Percentiles rank a stretch among this genome's conserved stretches.
Conservation (phyloP, 2,888 invertebrate genomes). For the Aphidius colemani region DNA sequence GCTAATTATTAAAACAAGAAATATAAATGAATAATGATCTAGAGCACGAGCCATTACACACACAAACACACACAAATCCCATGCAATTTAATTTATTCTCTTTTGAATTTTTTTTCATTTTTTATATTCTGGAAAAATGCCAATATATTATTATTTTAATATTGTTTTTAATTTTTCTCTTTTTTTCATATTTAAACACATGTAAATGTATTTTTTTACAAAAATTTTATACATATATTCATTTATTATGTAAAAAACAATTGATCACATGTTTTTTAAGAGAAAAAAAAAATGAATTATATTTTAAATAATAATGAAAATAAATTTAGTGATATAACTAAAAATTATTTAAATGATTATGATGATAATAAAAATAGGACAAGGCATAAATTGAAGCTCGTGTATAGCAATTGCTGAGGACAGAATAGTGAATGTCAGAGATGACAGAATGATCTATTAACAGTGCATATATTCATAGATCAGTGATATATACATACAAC, state of each 20-base stretch:
- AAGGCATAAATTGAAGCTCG: too few relatives aligned
- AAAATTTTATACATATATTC: too few relatives aligned
- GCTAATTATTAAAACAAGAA: conserved; percentile 50
- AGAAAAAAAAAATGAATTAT: too few relatives aligned
- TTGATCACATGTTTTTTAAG: too few relatives aligned
- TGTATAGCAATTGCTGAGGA: conserved; percentile 7
- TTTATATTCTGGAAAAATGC: conserved; percentile 8
- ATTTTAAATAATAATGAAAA: too few relatives aligned
- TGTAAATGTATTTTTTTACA: too few relatives aligned
- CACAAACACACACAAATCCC: conserved; percentile 28
- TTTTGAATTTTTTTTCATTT: too few relatives aligned
- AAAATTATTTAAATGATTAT: too few relatives aligned
- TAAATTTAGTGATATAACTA: too few relatives aligned
- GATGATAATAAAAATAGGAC: too few relatives aligned
- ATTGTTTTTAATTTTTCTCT: background rate
- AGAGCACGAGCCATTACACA: conserved; percentile 30
- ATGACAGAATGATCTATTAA: conserved; percentile 27
- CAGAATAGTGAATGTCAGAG: background rate
- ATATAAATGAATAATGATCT: conserved; percentile 22
- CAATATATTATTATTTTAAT: conserved; percentile 2
- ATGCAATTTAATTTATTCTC: conserved; percentile 9
- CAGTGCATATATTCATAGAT: conserved; percentile 26
- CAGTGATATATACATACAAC: conserved; percentile 15
- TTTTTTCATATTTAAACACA: too few relatives aligned
- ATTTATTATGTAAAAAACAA: too few relatives aligned